Conservation (phyloP, 2,888 invertebrate species). For the Aplocera efformata region DNA sequence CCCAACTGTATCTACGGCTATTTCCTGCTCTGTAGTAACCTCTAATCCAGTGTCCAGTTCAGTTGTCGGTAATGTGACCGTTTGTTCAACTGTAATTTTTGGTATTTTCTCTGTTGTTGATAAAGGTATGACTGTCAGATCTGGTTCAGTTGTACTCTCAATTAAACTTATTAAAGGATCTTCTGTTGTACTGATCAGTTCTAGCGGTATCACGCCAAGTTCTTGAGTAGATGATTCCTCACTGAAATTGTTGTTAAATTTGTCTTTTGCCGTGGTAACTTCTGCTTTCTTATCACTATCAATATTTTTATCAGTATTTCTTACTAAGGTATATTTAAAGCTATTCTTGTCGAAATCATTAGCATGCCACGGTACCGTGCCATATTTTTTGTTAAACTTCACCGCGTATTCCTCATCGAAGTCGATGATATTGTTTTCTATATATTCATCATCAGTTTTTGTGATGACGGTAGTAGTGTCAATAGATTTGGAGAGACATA, state of each 20-base stretch:
- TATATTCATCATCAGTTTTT: slow-evolving; percentile 41
- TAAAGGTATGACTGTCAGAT: slow-evolving; percentile 67
- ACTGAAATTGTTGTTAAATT: slow-evolving; percentile 15
- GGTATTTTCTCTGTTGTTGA: slow-evolving; percentile 49
- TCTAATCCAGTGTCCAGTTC: slow-evolving; percentile 33
- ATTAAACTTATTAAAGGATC: slow-evolving; percentile 45
- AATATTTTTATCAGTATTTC: slow-evolving; percentile 32
- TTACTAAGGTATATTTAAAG: slow-evolving; percentile 58
- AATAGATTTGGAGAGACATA: slow-evolving; percentile 43
- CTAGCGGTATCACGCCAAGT: slow-evolving; percentile 65
- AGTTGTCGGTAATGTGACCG: slow-evolving; percentile 53
- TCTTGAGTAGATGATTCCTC: slow-evolving; percentile 50
- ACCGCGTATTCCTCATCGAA: slow-evolving; percentile 64
- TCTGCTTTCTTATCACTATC: slow-evolving; percentile 17
- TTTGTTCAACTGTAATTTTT: slow-evolving; percentile 48
- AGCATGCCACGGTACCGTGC: slow-evolving; percentile 49
- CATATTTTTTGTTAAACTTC: slow-evolving; percentile 61
- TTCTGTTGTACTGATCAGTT: slow-evolving; percentile 66
- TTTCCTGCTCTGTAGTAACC: slow-evolving; percentile 24
- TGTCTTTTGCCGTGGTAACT: slow-evolving; percentile 21
- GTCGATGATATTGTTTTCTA: slow-evolving; percentile 67
- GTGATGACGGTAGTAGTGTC: slow-evolving; percentile 35
- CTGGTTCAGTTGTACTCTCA: slow-evolving; percentile 59
- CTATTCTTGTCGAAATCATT: slow-evolving; percentile 55
- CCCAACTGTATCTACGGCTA: slow-evolving; percentile 13